phyloP scores from a whole-genome alignment of 2,797 vertebrate genomes.

The Champsocephalus esox region DNA sequence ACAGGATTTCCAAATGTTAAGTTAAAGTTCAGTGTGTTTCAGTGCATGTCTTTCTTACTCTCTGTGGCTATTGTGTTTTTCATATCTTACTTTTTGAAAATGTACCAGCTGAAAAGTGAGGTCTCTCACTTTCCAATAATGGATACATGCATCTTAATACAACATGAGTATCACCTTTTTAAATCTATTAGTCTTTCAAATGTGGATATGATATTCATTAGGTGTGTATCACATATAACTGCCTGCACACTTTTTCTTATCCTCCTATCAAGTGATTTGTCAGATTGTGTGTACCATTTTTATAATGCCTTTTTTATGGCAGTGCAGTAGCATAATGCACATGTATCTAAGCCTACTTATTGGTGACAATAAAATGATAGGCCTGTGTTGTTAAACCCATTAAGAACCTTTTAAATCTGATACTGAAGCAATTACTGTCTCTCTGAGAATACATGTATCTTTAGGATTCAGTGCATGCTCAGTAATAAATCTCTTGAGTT shows the following conservation, averaged over 20 bases:
- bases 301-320: slow-evolving; percentile 38
- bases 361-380: slow-evolving; percentile 53
- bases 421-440: slow-evolving; percentile 49
- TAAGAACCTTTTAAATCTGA: slow-evolving; percentile 63
- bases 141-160: not conserved
- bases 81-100: not conserved
- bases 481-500: slow-evolving; percentile 51
- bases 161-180: not conserved
- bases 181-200: not conserved
- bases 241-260: slow-evolving; percentile 12
- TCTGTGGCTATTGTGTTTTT: slow-evolving; percentile 1
- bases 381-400: slow-evolving; percentile 40
- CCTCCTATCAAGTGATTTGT: slow-evolving; percentile 19
- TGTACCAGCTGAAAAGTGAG: not conserved
- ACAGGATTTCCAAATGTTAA: slow-evolving; percentile 40
- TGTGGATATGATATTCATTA: not conserved
- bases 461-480: slow-evolving; percentile 48
- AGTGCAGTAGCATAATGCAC: slow-evolving; percentile 15
- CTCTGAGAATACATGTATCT: slow-evolving; percentile 58
- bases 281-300: slow-evolving; percentile 10
- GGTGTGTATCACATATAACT: slow-evolving; percentile 1
- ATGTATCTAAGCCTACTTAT: slow-evolving; percentile 47
- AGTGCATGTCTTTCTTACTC: not conserved
- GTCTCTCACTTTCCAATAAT: slow-evolving; percentile 2
- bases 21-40: slow-evolving; percentile 34